Base-by-base conservation (phyloP, 2,797 vertebrate species). In the Kryptopterus vitreolus region DNA sequence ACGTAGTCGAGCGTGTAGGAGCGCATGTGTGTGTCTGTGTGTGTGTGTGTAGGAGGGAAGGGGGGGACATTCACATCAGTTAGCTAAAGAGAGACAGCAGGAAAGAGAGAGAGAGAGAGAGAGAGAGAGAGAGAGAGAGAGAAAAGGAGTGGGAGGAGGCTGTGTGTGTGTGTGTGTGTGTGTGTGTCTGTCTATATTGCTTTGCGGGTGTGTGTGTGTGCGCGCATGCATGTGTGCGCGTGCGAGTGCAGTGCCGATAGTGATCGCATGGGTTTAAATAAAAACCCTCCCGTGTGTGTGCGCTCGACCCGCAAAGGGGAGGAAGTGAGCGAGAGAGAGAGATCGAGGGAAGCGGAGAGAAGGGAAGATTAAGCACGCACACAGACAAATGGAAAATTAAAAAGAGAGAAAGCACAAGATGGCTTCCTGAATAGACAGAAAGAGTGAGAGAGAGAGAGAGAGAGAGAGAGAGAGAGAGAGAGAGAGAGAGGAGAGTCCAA, bases 391-490 rank as follows among this genome's bases (percentile, higher is more conserved):
- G 43, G 16, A 73, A 71, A 71, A 22, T 48, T 92, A 68, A 70
- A 20, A 68, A 5, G 20, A 53, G 20, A 53, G 20, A 82, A 93
- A 92, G 93, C 93, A 93, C 93, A 95, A 94, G 93, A 95, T 95
- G 94, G 94, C 94, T 94, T 94, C 94, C 93, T 95, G 93, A 95
- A 95, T 94, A 93, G 92, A 90, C 91, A 89, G 90, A 88, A 81
- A 87, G 75, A 68, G 68, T 80, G 78, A 81, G 68, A 66, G 62
- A 82, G 78, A 80, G 83, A 89, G 83, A 86, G 88, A 77, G 68
- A 72, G 83, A 80, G 83, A 80, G 66, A 65, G 62, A 82, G 80
- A 80, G 83, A 89, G 83, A 86, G 88, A 90, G n/a, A n/a, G n/a
- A n/a, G n/a, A n/a, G n/a, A n/a, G n/a, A n/a, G n/a, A n/a, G n/a